A percentile compares a stretch with the other conserved stretches of the same genome.
Evolutionary conservation across 1,140 invertebrate species (phyloP).

Genomic region (Pseudomyrmex cubaensis): DNA sequence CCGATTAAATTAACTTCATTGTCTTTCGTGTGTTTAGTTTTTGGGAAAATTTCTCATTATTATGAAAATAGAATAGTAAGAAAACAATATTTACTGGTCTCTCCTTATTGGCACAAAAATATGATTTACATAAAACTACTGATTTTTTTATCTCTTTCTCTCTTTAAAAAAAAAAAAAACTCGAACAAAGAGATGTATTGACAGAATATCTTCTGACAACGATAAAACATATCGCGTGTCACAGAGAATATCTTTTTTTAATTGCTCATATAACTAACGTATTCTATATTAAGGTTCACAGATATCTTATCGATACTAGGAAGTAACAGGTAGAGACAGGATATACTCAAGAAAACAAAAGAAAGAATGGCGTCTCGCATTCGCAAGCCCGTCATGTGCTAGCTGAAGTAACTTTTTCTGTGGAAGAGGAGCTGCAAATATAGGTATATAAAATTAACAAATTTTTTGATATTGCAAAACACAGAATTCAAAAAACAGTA

Average conservation of each 20-base stretch:
- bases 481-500: too few species aligned
- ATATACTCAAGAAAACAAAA: background rate
- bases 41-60: background rate
- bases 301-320: conserved; percentile 29
- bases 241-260: background rate
- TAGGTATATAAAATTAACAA: background rate
- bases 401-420: too few species aligned
- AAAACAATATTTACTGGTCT: background rate
- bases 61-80: background rate
- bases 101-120: too few species aligned
- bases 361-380: background rate
- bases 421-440: background rate
- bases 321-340: background rate
- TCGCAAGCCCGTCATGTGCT: too few species aligned
- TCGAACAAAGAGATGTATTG: too few species aligned
- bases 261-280: background rate
- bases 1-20: background rate
- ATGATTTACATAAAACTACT: background rate
- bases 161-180: too few species aligned
- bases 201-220: too few species aligned
- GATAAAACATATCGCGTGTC: too few species aligned
- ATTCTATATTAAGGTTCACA: background rate
- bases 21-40: too few species aligned
- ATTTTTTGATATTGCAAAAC: background rate
- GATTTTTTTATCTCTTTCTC: too few species aligned